phyloP scores from a whole-genome alignment of 2,113 vertebrate genomes.

The Copsychus sechellarum region DNA sequence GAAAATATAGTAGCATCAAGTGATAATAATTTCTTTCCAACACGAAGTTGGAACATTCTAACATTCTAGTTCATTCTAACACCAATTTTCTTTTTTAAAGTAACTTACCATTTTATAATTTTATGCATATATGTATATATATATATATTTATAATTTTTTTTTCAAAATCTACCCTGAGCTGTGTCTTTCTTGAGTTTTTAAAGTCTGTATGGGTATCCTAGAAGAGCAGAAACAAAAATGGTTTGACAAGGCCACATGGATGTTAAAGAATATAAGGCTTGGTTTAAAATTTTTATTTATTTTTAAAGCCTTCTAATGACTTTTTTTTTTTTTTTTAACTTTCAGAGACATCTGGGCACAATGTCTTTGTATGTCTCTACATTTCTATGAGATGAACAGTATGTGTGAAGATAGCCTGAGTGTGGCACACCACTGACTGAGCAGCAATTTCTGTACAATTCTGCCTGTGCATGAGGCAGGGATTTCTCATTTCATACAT shows the following conservation, averaged over 20 bases:
- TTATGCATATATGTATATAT: too few relatives aligned
- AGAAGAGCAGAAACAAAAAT: background rate
- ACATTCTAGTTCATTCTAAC: background rate
- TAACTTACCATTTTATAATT: background rate
- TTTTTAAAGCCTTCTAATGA: background rate
- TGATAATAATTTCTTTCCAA: background rate
- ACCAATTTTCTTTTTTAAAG: background rate
- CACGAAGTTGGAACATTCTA: background rate
- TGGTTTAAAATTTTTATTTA: background rate
- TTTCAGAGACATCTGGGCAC: background rate
- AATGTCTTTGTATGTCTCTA: background rate
- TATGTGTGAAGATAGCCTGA: background rate
- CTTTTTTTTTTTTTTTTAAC: too few relatives aligned
- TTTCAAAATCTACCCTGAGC: background rate
- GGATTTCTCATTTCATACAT: constrained; percentile 59
- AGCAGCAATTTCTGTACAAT: constrained; percentile 5
- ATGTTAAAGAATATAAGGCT: background rate
- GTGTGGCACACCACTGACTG: background rate
- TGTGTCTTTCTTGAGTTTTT: background rate
- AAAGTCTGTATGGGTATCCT: background rate
- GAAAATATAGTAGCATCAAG: background rate
- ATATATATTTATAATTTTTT: background rate
- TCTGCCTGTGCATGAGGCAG: background rate
- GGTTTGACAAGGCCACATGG: background rate
- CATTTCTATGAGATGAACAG: background rate